Base-by-base conservation (phyloP, 2,888 invertebrate species). In the Embidobia sp. region DNA sequence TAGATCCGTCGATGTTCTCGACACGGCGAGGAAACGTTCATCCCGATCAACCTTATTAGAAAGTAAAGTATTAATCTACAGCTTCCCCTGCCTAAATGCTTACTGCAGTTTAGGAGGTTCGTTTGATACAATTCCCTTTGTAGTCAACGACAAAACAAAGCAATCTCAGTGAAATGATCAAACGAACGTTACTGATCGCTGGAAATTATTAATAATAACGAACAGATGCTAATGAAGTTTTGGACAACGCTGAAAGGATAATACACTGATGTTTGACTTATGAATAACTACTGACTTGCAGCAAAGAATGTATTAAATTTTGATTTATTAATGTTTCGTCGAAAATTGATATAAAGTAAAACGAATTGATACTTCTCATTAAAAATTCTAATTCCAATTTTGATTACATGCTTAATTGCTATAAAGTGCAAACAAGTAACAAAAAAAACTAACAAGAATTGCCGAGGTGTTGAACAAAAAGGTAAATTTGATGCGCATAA, bases 71-170 rank as follows among this genome's bases (percentile, higher is more conserved):
- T 69, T 72, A 77, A 77, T 77, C 66, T 55, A 72, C 63, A 33
- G 64, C 55, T 44, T 55, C 67, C 63, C 59, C 66, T 46, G 53
- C 13, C 49, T 64, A 61, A 73, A 57, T 75, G 70, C 61, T 72
- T 31, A 70, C 48, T 61, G 42, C 69, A 70, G 76, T 76, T 74
- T 44, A 27, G 64, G 55, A 73, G 67, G 66, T 72, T 75, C 59
- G 67, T 75, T 72, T 67, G 70, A 72, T 66, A 74, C 77, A 57
- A 72, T 76, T 75, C 72, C 69, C 77, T 70, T 78, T 76, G 67
- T 73, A 79, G 79, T 79, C 77, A 79, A 72, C 77, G 72, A 69
- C 77, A 79, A 73, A 79, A 74, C 70, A 64, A 57, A 73, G 66
- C 70, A 66, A 70, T 78, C 55, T 66, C 69, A 55, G 63, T 40